Base-by-base conservation (phyloP, 2,113 vertebrate genomes). In the Colossoma macropomum region DNA sequence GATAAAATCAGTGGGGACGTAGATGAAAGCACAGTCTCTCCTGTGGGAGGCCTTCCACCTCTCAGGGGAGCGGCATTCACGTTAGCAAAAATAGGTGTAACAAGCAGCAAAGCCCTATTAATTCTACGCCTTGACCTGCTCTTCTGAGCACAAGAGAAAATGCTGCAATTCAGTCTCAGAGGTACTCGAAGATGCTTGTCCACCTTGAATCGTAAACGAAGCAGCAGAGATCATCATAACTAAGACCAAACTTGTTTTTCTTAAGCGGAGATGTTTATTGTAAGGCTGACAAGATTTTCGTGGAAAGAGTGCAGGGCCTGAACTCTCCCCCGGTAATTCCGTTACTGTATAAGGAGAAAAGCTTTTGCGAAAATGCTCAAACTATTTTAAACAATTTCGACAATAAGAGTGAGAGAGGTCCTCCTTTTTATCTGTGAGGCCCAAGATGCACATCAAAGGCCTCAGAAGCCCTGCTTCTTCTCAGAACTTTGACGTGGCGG, bases 261-360 rank as follows among this genome's bases (percentile, higher is more conserved):
- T 92, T 77, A 87, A 71, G 79, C 65, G 81, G 71, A 62, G 87
- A 85, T 93, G 94, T 91, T 93, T 93, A 92, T 87, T 90, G 91
- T 92, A 92, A 81, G 84, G 11, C 87, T 94, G 94, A 93, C 93
- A 94, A 85, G 91, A 92, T 91, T 94, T 94, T 83, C 89, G 87
- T 91, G 91, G 94, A 93, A 94, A 93, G 89, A 91, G 90, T 77
- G 83, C 93, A 93, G 93, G 90, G 85, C 80, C 54, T 38, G 81
- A 59, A 85, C 54, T 15, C 54, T 23, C 56, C 56, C 65, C 70
- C 84, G 85, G 82, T 82, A 86, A 81, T 81, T 62, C 84, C 71
- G 79, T 92, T 91, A 92, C 94, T 94, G 91, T 95, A 95, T 94
- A 94, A 92, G 94, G 94, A 89, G 86, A 94, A 90, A 94, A 92